phyloP scores from a whole-genome alignment of 2,113 vertebrate species.

The Rhombomys opimus region DNA sequence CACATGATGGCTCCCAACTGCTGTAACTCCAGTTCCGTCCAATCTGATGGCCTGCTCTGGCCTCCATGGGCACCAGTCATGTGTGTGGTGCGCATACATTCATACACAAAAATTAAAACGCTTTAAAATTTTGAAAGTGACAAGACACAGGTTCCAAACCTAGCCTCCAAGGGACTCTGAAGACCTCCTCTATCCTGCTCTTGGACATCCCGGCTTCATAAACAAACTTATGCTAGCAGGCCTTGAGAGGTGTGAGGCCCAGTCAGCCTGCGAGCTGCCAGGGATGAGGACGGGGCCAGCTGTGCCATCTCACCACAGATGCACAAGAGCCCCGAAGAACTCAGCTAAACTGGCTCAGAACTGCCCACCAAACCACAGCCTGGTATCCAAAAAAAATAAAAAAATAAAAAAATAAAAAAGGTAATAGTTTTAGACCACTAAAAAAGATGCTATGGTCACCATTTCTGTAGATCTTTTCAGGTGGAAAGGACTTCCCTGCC shows the following conservation, averaged over 20 bases:
- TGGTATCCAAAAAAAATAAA: no score
- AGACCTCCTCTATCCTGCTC: not conserved
- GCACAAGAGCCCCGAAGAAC: not conserved
- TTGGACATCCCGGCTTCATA: conserved; percentile 14
- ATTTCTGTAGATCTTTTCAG: not conserved
- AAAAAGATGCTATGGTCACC: not conserved
- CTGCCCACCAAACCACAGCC: not conserved
- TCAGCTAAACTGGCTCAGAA: conserved; percentile 31
- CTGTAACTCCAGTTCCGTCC: not conserved
- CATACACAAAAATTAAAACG: not conserved
- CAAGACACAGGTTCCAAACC: not conserved
- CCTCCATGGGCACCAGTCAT: not conserved
- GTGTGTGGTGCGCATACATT: not conserved
- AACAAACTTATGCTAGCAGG: not conserved
- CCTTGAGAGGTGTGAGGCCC: not conserved
- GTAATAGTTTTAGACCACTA: not conserved
- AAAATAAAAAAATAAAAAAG: conserved; percentile 1
- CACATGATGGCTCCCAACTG: not conserved
- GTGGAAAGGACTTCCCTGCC: not conserved
- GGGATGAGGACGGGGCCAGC: not conserved
- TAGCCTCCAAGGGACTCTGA: not conserved
- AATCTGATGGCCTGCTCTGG: not conserved
- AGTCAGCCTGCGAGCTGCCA: not conserved
- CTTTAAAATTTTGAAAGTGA: conserved; percentile 7
- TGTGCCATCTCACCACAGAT: not conserved